These are phyloP conservation scores for Morpho deidamia DNA, from an alignment of 2,888 invertebrate species.

Conservation along the genomic window DNA sequence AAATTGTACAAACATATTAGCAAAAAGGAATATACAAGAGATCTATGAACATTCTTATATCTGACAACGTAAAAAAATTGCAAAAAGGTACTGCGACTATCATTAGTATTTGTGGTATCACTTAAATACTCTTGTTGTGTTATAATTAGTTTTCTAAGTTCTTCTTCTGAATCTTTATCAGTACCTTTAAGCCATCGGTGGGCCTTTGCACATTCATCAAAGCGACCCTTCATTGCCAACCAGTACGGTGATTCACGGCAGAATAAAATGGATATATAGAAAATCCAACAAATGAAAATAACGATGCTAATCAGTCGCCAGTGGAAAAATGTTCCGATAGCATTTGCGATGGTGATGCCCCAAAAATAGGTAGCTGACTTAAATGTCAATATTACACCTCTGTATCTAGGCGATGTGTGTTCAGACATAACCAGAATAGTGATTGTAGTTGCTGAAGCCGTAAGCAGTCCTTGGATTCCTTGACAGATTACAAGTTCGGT, in stretches of 20 bases:
- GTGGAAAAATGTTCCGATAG: constrained; percentile 27
- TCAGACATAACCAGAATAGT: constrained; percentile 20
- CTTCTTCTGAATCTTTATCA: constrained; percentile 11
- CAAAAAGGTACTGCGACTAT: background rate
- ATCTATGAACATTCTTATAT: constrained; percentile 15
- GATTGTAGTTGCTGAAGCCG: constrained; percentile 9
- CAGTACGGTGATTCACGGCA: constrained; percentile 26
- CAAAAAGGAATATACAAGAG: constrained; percentile 5
- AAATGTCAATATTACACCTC: constrained; percentile 22
- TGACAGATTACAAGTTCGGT: constrained; percentile 8
- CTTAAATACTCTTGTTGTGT: constrained; percentile 15
- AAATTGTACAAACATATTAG: background rate
- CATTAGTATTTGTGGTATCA: background rate
- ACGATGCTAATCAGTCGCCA: constrained; percentile 24
- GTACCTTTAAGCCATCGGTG: constrained; percentile 25
- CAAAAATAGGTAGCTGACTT: constrained; percentile 23
- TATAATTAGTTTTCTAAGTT: constrained; percentile 15
- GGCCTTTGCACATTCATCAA: constrained; percentile 18
- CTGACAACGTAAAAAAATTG: background rate
- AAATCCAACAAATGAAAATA: constrained; percentile 14
- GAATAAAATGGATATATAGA: constrained; percentile 10
- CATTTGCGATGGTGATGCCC: constrained; percentile 24
- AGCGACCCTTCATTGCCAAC: constrained; percentile 25
- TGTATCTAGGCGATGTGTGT: constrained; percentile 21
- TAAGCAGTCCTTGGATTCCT: constrained; percentile 11